Conservation (phyloP, 2,113 vertebrate genomes). For the Chlorocebus sabaeus region DNA sequence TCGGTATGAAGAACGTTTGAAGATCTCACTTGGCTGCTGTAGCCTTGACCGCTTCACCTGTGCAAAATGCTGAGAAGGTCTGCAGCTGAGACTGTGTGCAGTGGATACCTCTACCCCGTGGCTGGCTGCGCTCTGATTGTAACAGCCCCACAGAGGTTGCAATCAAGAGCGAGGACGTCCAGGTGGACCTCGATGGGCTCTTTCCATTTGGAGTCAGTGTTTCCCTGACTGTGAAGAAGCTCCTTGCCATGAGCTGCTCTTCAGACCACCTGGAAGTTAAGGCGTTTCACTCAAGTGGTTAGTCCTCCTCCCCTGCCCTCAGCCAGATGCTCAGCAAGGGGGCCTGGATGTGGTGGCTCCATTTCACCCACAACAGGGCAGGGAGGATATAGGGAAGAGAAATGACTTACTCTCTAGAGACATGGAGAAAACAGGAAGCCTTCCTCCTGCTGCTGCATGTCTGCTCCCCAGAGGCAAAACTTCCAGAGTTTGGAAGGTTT, state of each 20-base stretch:
- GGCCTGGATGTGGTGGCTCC: not conserved
- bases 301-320: not conserved
- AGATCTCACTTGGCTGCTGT: not conserved
- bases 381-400: not conserved
- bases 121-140: not conserved
- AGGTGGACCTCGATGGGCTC: not conserved
- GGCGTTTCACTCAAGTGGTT: not conserved
- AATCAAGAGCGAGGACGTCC: not conserved
- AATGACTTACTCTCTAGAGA: not conserved
- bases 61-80: not conserved
- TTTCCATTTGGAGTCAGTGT: not conserved
- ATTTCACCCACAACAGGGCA: not conserved
- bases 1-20: accelerated
- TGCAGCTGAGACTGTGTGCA: not conserved
- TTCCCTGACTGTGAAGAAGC: not conserved
- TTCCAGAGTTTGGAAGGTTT: not conserved
- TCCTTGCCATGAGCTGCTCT: not conserved
- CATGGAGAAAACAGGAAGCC: not conserved
- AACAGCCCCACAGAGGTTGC: not conserved
- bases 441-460: too few relatives aligned
- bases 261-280: not conserved
- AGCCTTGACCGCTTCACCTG: not conserved
- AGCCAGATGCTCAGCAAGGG: not conserved
- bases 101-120: not conserved
- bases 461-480: not conserved